Conservation (phyloP, 2,113 vertebrate species). For the Plectropomus leopardus region DNA sequence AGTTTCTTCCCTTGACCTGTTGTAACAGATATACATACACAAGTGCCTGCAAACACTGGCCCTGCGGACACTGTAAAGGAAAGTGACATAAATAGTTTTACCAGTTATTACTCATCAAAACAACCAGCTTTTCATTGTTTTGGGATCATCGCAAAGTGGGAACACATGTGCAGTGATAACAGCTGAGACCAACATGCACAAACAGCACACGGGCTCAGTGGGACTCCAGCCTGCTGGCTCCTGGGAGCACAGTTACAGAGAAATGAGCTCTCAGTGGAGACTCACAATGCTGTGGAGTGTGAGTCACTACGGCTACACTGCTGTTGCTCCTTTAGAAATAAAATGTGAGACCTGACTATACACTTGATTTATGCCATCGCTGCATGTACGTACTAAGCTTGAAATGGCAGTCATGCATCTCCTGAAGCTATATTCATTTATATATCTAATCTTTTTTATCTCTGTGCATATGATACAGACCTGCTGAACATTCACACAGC, state of each 20-base stretch:
- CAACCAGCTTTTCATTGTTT: neutral
- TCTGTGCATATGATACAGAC: neutral
- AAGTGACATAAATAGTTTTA: neutral
- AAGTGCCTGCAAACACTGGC: neutral
- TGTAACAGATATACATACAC: neutral
- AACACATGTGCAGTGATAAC: constrained; percentile 32
- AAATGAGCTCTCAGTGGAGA: constrained; percentile 23
- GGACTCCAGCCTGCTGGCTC: constrained; percentile 11
- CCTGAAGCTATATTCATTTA: neutral
- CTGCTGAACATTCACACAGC: neutral
- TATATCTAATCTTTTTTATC: neutral
- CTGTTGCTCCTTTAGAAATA: neutral
- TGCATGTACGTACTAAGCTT: neutral
- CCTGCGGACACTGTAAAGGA: neutral
- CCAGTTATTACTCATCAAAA: neutral
- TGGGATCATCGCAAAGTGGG: neutral
- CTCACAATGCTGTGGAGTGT: neutral
- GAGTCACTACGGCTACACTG: constrained; percentile 21
- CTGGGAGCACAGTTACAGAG: constrained; percentile 24
- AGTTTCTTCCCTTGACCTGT: neutral
- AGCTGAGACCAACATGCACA: constrained; percentile 26
- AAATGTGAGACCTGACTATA: neutral
- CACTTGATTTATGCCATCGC: neutral
- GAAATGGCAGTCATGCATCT: neutral
- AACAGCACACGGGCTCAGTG: constrained; percentile 30